Evolutionary conservation across 2,113 vertebrate genomes (phyloP), one percentile per base, ranked within the genome.

Genomic region (Propithecus coquereli): DNA sequence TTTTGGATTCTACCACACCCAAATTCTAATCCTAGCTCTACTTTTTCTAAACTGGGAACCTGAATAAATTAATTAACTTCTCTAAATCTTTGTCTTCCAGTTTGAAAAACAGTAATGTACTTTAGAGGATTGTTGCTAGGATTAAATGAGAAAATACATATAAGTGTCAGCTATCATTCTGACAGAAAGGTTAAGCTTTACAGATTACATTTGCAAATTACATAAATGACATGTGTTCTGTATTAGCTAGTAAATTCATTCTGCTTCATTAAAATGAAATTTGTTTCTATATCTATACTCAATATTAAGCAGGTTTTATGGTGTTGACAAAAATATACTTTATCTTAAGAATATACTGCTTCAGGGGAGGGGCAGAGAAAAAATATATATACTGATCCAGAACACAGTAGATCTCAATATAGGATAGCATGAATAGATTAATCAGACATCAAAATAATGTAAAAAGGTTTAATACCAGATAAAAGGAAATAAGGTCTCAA

Each of bases 151-250:
- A 81, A 81, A 71, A 88, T 34, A 85, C 1, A 52, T 40, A 52
- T 25, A 74, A 22, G 11, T 43, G 45, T 54, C 45, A 89, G 71
- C 54, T 90, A 90, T 66, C 65, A 90, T 47, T 86, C 43, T 61
- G 32, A 93, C 37, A 86, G 65, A 34, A 94, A 87, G 93, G 84
- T 70, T n/a, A 47, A 63, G 32, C 73, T 91, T 82, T 86, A 73
- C 40, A 90, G 57, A 90, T 57, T 87, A 91, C 32, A 91, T 68
- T 94, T 87, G 37, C 37, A 87, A 94, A 52, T 82, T 43, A 81
- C 13, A 57, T 54, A 68, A 54, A 57, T 81, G 54, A 47, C 57
- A 91, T 81, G 45, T 71, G 43, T 57, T 27, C 43, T 32, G 8
- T 77, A 68, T 83, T 77, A 81, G 25, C 17, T 87, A 70, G 52